phyloP scores from a whole-genome alignment of 2,888 invertebrate species.

The Callosobruchus maculatus region DNA sequence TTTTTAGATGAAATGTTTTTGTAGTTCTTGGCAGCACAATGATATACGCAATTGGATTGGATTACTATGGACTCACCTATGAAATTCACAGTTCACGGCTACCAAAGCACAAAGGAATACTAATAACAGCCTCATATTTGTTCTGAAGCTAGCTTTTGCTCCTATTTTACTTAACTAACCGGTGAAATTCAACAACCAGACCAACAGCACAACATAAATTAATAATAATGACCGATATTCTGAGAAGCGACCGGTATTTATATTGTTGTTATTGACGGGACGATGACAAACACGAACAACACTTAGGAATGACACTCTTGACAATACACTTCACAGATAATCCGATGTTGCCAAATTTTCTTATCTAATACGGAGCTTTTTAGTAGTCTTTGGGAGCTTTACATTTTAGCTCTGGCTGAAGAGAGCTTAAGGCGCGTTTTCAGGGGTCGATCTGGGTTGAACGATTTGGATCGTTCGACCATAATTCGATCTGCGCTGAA shows the following conservation, averaged over 20 bases:
- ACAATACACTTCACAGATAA: not conserved
- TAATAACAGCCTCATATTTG: not conserved
- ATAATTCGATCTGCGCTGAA: too few relatives aligned
- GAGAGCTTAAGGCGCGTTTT: too few relatives aligned
- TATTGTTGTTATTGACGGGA: not conserved
- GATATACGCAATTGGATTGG: not conserved
- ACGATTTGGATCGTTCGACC: too few relatives aligned
- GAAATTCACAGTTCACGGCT: not conserved
- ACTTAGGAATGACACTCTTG: not conserved
- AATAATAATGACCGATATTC: not conserved
- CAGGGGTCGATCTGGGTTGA: too few relatives aligned
- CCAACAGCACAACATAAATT: not conserved
- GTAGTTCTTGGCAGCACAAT: not conserved
- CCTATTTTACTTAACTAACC: not conserved
- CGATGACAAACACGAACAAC: not conserved
- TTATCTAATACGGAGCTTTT: not conserved
- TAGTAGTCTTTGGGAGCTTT: too few relatives aligned
- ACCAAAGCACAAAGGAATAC: not conserved
- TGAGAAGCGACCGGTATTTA: not conserved
- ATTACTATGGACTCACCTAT: not conserved
- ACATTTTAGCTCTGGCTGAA: too few relatives aligned
- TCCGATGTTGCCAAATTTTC: not conserved
- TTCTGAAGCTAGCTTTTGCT: not conserved
- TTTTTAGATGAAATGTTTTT: not conserved
- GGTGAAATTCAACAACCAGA: not conserved